Evolutionary conservation across 2,113 vertebrate species (phyloP), one percentile per base, ranked within the genome.

Genomic region (Paracanthobrama guichenoti): DNA sequence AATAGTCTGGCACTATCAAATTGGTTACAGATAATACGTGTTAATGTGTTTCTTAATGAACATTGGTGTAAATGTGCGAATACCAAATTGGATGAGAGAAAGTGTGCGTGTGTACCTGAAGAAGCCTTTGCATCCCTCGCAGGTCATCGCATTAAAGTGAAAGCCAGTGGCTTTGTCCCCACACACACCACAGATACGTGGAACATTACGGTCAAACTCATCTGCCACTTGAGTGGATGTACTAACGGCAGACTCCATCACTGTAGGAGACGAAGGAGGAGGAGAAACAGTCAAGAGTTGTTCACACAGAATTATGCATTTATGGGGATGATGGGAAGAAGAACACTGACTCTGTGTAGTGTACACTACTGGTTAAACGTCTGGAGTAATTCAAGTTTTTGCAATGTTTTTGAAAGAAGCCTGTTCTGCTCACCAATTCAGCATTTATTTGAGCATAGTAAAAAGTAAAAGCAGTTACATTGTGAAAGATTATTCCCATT

Each of bases 61-160:
- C 60, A 80, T 31, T 2, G 0, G 60, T 50, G 42, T 46, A 80
- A 80, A 44, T 59, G 35, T n/a, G 48, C 3, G 10, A 35, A 72
- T 53, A 4, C 89, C 59, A 13, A 48, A 60, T 18, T 83, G 14
- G 16, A 64, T 42, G 79, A 84, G 35, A 1, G 0, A 57, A 48
- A 55, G n/a, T 79, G 76, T 84, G 31, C 59, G 18, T 46, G n/a
- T 64, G 46, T 50, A 98, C 97, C 98, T 96, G 95, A 99, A 99
- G 91, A 99, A 99, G 31, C 98, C 98, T 92, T 99, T 99, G 95
- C 98, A 99, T 91, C 98, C 98, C 88, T 99, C 98, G 6, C 98
- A 99, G 86, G 97, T 99, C 97, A 99, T 99, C 83, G 97, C 98
- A 0, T 99, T 99, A 93, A 99, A 99, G 93, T 99, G 98, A 86